Evolutionary conservation across 2,888 invertebrate genomes (phyloP).

Genomic region (Amphipyra tragopoginis): DNA sequence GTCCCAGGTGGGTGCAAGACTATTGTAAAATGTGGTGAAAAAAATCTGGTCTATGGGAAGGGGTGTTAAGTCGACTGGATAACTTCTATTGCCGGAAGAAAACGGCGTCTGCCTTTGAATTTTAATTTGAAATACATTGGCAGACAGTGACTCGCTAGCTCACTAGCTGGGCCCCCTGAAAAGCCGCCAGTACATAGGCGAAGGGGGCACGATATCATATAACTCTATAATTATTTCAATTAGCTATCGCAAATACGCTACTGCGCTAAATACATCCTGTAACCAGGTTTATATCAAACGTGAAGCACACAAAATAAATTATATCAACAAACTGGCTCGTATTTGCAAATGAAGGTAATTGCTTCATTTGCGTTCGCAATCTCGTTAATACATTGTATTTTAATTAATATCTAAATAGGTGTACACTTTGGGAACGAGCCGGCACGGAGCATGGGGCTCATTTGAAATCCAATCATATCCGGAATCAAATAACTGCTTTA

Average conservation of each 20-base stretch:
- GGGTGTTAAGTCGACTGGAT: no score
- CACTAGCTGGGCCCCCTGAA: no score
- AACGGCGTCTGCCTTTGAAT: no score
- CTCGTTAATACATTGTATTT: conserved; percentile 71
- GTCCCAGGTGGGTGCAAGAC: no score
- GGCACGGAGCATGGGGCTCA: conserved; percentile 51
- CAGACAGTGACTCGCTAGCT: no score
- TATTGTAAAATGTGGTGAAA: no score
- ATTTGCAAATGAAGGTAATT: conserved; percentile 71
- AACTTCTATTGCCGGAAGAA: no score
- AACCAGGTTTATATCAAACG: conserved; percentile 29
- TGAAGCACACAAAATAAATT: conserved; percentile 57
- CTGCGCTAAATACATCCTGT: conserved; percentile 19
- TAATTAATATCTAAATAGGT: conserved; percentile 77
- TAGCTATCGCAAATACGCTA: conserved; percentile 35
- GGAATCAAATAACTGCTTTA: conserved; percentile 64
- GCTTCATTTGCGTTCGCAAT: conserved; percentile 68
- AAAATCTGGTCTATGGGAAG: no score
- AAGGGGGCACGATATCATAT: no score
- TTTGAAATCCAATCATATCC: conserved; percentile 72
- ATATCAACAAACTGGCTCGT: conserved; percentile 61
- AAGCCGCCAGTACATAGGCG: no score
- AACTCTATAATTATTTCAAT: conserved; percentile 30
- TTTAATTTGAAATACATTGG: no score
- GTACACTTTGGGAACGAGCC: conserved; percentile 42